These are phyloP conservation scores for Orchesella cincta DNA, from an alignment of 1,140 invertebrate species.

Conservation along the genomic window DNA sequence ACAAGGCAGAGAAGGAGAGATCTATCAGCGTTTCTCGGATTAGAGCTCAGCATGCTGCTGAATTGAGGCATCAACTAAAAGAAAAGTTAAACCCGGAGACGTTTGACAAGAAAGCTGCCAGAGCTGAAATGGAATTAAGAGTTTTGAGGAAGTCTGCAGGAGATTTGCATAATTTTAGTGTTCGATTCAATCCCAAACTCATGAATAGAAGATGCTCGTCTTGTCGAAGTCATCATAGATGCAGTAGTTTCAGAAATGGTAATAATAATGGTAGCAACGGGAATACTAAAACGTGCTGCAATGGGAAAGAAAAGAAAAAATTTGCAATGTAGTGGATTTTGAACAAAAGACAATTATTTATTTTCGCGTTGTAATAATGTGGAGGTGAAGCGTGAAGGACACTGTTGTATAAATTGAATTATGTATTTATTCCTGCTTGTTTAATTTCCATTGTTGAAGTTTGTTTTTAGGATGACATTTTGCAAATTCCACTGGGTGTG, in stretches of 20 bases:
- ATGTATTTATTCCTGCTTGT: neutral
- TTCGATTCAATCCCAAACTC: conserved; percentile 15
- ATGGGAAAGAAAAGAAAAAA: conserved; percentile 18
- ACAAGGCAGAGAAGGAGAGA: conserved; percentile 44
- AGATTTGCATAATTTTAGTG: neutral
- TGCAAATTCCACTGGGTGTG: neutral
- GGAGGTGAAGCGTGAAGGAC: too few species aligned
- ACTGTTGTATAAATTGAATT: too few species aligned
- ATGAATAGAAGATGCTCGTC: neutral
- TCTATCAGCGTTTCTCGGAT: conserved; percentile 41
- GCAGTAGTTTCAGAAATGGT: neutral
- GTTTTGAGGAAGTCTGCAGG: conserved; percentile 38
- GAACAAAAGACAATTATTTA: conserved; percentile 11
- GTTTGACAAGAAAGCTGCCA: conserved; percentile 49
- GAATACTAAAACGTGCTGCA: neutral
- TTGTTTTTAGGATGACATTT: neutral
- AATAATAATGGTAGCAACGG: neutral
- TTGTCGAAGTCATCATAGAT: conserved; percentile 7
- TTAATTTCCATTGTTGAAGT: neutral
- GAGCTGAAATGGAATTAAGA: conserved; percentile 44
- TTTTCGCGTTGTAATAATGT: neutral
- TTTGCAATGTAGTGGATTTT: neutral
- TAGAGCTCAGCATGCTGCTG: conserved; percentile 47
- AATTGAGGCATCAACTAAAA: conserved; percentile 40
- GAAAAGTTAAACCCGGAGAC: conserved; percentile 48